Evolutionary conservation across 2,888 invertebrate species (phyloP).

Genomic region (Thereva unica): DNA sequence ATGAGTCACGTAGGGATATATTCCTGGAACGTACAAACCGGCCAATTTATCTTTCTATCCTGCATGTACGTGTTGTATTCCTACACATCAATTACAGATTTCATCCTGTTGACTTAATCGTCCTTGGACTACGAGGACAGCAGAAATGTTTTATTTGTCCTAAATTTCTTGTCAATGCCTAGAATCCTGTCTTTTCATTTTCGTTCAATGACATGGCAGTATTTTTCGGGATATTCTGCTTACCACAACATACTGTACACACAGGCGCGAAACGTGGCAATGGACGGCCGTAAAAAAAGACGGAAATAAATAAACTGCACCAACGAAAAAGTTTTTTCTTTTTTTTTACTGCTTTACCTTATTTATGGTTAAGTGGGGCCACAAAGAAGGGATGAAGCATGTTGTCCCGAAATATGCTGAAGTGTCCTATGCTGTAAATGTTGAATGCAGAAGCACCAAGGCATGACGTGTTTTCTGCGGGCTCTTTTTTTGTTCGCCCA

Average conservation of each 20-base stretch:
- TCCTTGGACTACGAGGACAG: conserved; percentile 29
- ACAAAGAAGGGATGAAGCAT: conserved; percentile 1
- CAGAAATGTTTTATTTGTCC: conserved; percentile 20
- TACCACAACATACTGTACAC: conserved; percentile 11
- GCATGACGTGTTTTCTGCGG: conserved; percentile 14
- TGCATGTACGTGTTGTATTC: conserved; percentile 34
- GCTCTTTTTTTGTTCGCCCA: conserved; percentile 1
- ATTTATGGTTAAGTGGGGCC: conserved; percentile 25
- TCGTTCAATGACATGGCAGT: conserved; percentile 20
- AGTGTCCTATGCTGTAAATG: conserved; percentile 29
- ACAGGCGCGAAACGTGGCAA: background rate
- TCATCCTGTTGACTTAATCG: conserved; percentile 29
- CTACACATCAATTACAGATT: conserved; percentile 35
- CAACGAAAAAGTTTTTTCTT: conserved; percentile 19
- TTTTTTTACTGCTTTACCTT: conserved; percentile 29
- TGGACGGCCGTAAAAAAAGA: conserved; percentile 27
- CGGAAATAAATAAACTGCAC: conserved; percentile 32
- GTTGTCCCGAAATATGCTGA: conserved; percentile 13
- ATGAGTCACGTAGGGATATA: conserved; percentile 41
- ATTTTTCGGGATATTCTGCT: conserved; percentile 12
- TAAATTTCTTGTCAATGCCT: conserved; percentile 27
- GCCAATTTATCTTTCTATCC: conserved; percentile 38
- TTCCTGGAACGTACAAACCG: conserved; percentile 37
- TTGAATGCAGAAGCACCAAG: conserved; percentile 25
- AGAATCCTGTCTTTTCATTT: conserved; percentile 24